Evolutionary conservation across 2,888 invertebrate genomes (phyloP).

Genomic region (Melipona bicolor): DNA sequence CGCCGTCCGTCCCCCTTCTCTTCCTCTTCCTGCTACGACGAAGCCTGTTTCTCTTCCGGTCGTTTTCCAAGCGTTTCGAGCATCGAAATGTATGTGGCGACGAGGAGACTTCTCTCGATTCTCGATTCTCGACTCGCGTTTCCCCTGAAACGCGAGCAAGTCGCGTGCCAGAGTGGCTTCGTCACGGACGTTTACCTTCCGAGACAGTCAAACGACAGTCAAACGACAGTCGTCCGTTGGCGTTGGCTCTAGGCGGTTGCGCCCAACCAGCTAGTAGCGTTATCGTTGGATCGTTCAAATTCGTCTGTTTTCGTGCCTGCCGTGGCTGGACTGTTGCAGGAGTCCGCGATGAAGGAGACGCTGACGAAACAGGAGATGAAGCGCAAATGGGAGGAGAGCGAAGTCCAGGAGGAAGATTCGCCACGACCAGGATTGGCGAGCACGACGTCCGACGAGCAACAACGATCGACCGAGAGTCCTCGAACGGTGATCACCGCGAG

Average conservation of each 20-base stretch:
- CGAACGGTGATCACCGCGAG: conserved; percentile 86
- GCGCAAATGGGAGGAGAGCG: conserved; percentile 80
- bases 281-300: too few species aligned
- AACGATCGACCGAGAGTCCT: conserved; percentile 71
- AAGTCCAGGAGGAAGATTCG: conserved; percentile 70
- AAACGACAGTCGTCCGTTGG: too few species aligned
- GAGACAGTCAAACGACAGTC: too few species aligned
- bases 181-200: too few species aligned
- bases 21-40: conserved; percentile 35
- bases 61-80: background rate
- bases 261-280: too few species aligned
- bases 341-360: conserved; percentile 81
- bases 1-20: conserved; percentile 70
- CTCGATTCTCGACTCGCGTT: background rate
- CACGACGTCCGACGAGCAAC: conserved; percentile 60
- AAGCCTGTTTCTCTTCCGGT: background rate
- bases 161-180: conserved; percentile 68
- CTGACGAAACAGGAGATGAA: conserved; percentile 79
- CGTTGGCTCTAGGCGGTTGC: too few species aligned
- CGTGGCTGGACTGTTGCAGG: too few species aligned
- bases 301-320: too few species aligned
- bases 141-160: conserved; percentile 23
- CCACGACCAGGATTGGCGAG: conserved; percentile 60
- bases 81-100: too few species aligned
- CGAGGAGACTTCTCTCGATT: background rate